Evolutionary conservation across 1,140 invertebrate genomes (phyloP).

Genomic region (Eufriesea mexicana): DNA sequence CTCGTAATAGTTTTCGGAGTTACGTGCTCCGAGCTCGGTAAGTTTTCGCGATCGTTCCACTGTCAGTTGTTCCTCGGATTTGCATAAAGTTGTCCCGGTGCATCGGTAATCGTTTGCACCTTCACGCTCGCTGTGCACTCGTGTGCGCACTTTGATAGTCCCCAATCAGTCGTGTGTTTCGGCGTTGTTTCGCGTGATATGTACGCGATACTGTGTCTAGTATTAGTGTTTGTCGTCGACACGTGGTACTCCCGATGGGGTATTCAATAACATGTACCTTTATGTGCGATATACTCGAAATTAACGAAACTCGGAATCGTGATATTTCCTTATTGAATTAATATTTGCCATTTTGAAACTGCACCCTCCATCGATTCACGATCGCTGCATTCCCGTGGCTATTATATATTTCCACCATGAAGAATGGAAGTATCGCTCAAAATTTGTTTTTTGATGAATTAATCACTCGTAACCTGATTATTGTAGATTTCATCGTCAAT

Average conservation of each 20-base stretch:
- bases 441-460: no score
- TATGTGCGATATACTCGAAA: background rate
- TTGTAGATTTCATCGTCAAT: no score
- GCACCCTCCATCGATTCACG: no score
- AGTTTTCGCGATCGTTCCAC: background rate
- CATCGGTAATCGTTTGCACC: conserved; percentile 23
- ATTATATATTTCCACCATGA: no score
- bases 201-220: conserved; percentile 12
- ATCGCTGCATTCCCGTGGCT: no score
- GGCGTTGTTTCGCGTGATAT: conserved; percentile 25
- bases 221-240: conserved; percentile 25
- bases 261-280: background rate
- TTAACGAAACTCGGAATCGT: background rate
- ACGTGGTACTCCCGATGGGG: conserved; percentile 33
- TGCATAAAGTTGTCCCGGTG: conserved; percentile 9
- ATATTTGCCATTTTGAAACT: background rate
- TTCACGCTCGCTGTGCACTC: background rate
- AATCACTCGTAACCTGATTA: no score
- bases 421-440: no score
- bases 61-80: conserved; percentile 1
- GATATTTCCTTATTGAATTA: background rate
- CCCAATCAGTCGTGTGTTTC: conserved; percentile 28
- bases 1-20: background rate
- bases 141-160: conserved; percentile 7
- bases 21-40: background rate